Conservation (phyloP, 2,113 vertebrate species). For the Prolemur simus region DNA sequence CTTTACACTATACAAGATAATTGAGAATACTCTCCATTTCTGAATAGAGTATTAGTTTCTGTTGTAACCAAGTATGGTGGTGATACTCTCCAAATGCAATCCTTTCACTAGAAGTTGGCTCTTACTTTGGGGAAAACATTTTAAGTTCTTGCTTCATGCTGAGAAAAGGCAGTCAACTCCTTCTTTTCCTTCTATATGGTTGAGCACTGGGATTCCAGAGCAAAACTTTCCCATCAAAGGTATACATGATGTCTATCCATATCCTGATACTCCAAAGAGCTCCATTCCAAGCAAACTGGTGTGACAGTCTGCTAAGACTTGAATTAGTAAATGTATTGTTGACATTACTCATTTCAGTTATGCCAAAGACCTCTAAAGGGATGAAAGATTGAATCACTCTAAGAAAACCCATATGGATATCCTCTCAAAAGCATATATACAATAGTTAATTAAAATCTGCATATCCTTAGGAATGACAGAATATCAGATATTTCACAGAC, state of each 20-base stretch:
- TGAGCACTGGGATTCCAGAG: not conserved
- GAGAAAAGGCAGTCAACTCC: not conserved
- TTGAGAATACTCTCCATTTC: not conserved
- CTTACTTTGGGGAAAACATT: not conserved
- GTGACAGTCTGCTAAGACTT: not conserved
- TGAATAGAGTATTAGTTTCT: not conserved
- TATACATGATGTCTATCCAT: not conserved
- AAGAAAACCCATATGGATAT: not conserved
- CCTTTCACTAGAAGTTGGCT: not conserved
- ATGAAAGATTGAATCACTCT: not conserved
- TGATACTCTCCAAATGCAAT: not conserved
- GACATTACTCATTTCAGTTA: not conserved
- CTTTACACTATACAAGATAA: not conserved
- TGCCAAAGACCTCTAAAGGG: not conserved
- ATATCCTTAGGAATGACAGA: not conserved
- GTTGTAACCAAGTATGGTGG: not conserved
- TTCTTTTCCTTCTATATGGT: not conserved
- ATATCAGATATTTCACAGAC: not conserved
- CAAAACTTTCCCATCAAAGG: not conserved
- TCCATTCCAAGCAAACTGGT: not conserved
- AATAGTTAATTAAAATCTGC: not conserved
- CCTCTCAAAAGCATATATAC: not conserved
- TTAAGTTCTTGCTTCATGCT: not conserved
- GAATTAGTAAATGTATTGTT: not conserved
- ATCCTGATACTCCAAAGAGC: not conserved